Evolutionary conservation across 2,888 invertebrate species (phyloP).

Genomic region (Allolobophora icterica): DNA sequence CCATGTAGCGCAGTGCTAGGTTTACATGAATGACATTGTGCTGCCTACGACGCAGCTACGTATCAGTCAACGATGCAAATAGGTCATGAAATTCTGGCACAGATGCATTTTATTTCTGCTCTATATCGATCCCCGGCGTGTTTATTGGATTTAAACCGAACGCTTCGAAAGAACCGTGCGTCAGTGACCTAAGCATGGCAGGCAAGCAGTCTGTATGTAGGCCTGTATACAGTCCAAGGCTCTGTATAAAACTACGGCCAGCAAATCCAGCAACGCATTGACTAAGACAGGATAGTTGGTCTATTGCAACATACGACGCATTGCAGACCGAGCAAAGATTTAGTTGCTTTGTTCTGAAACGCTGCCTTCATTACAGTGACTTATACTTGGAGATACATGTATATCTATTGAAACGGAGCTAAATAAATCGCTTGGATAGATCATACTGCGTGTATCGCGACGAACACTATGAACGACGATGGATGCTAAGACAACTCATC

Average conservation of each 20-base stretch:
- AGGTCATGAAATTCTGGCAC: slow-evolving; percentile 7
- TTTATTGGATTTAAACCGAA: slow-evolving; percentile 11
- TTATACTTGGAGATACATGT: too few species aligned
- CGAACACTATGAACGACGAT: background rate
- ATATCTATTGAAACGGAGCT: background rate
- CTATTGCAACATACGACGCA: background rate
- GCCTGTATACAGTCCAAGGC: background rate
- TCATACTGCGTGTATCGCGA: too few species aligned
- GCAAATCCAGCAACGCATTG: background rate
- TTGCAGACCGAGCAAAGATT: background rate
- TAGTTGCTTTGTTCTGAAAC: background rate
- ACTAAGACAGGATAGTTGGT: background rate
- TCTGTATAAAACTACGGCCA: background rate
- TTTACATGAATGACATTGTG: too few species aligned
- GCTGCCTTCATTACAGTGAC: background rate
- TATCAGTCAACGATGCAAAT: background rate
- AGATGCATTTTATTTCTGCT: background rate
- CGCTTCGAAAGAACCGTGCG: background rate
- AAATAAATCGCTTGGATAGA: background rate
- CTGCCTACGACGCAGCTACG: background rate
- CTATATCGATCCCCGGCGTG: background rate
- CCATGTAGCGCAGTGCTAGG: too few species aligned
- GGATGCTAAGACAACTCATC: background rate
- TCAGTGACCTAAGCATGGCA: background rate
- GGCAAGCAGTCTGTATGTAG: slow-evolving; percentile 17